Base-by-base conservation (phyloP, 2,888 invertebrate genomes). In the Heliconius ethilla region DNA sequence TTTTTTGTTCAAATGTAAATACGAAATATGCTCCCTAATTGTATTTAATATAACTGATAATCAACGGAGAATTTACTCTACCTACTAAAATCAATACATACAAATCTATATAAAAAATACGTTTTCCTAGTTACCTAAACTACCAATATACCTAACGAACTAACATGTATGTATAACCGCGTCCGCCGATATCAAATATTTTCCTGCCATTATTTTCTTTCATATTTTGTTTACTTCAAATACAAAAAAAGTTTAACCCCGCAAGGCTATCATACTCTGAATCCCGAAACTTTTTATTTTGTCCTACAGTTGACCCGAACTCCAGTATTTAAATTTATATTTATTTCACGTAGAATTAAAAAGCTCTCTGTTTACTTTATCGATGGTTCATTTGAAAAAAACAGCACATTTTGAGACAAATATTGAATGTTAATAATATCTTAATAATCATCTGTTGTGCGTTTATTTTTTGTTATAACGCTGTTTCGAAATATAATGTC, bases 141-240 rank as follows among this genome's bases (percentile, higher is more conserved):
- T 15, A 72, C 13, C 72, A 66, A 65, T 66, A 70, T 66, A 29
- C 29, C 29, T 29, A 72, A 66, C 65, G 72, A 76, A 72, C 76
- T 76, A 72, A 76, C 55, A 59, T 72, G 72, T 37, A 76, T 72
- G 72, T 72, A 65, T 76, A 76, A 76, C 76, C 72, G 55, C 37
- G 13, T 22, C 65, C 37, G 33, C 29, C 45, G 33, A 18, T 55
- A 51, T 25, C 70, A 70, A 76, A 70, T 76, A 76, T 76, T 76
- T 70, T 51, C 76, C 76, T 33, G 45, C 51, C 15, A 33, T 33
- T 70, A 55, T 76, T 70, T 76, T 72, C 76, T 76, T 70, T 70
- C n/a, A 65, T 27, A 76, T 63, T 63, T 76, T 65, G 59, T 72
- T 72, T 59, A 59, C 15, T 72, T 72, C 33, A 72, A 59, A 72